Evolutionary conservation across 2,888 invertebrate genomes (phyloP).

Genomic region (Leptinotarsa juncta): DNA sequence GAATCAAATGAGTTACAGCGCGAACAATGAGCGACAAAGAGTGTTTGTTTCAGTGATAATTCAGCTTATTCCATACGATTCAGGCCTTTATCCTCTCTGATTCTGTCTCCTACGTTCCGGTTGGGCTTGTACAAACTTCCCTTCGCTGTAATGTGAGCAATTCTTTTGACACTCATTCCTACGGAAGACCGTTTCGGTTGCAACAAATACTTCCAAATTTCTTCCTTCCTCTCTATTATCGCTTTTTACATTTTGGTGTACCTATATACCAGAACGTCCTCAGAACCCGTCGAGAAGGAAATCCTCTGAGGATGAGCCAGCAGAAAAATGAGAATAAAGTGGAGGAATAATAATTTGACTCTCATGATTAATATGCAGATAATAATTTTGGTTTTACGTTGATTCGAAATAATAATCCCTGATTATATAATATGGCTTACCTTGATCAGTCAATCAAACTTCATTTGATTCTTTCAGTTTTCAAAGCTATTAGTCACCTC

Average conservation of each 20-base stretch:
- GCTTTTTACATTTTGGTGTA: background rate
- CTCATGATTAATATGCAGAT: too few relatives aligned
- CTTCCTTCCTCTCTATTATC: constrained; percentile 16
- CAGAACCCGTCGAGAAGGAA: background rate
- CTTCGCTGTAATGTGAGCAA: constrained; percentile 10
- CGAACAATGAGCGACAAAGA: background rate
- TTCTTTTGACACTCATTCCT: constrained; percentile 9
- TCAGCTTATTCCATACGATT: constrained; percentile 14
- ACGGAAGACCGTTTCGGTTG: constrained; percentile 10
- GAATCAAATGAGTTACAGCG: background rate
- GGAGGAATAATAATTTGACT: too few relatives aligned
- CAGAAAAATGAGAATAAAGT: background rate
- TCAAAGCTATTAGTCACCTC: too few relatives aligned
- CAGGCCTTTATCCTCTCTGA: constrained; percentile 5
- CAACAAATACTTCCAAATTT: background rate
- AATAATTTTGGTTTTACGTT: too few relatives aligned
- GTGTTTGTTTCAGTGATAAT: constrained; percentile 2
- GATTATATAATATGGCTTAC: too few relatives aligned
- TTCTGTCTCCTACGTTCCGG: background rate
- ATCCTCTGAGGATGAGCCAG: background rate
- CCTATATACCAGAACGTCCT: background rate
- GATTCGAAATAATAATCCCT: too few relatives aligned
- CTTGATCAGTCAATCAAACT: too few relatives aligned
- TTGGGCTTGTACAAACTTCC: constrained; percentile 9
- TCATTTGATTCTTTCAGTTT: too few relatives aligned